Percentiles rank a stretch among this genome's conserved stretches.
Evolutionary conservation across 1,140 invertebrate species (phyloP).

Genomic region (Ganaspis sp.): DNA sequence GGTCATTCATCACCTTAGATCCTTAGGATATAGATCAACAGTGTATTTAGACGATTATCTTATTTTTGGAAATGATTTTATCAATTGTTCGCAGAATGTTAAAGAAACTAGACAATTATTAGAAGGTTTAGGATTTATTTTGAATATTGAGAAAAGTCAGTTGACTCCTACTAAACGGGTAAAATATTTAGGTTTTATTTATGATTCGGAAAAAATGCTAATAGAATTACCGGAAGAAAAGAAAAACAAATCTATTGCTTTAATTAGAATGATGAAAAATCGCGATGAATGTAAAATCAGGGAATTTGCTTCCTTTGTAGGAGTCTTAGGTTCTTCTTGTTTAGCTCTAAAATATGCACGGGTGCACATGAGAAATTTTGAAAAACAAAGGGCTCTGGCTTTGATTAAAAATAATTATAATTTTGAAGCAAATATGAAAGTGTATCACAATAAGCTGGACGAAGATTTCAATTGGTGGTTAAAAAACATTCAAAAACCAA

Average conservation of each 20-base stretch:
- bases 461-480: not conserved
- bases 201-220: conserved; percentile 45
- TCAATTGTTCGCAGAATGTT: conserved; percentile 33
- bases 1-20: not conserved
- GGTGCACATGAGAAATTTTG: conserved; percentile 51
- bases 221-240: conserved; percentile 46
- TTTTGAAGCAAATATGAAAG: conserved; percentile 33
- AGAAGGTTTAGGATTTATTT: conserved; percentile 48
- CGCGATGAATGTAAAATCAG: conserved; percentile 46
- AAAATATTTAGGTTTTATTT: conserved; percentile 54
- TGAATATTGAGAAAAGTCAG: conserved; percentile 53
- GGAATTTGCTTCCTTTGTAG: conserved; percentile 51
- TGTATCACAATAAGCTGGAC: not conserved
- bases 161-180: conserved; percentile 40
- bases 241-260: conserved; percentile 29
- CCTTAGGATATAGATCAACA: not conserved
- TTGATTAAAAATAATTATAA: conserved; percentile 33
- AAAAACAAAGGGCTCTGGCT: conserved; percentile 46
- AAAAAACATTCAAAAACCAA: not conserved
- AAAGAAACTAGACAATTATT: conserved; percentile 35
- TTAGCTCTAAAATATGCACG: conserved; percentile 51
- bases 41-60: not conserved
- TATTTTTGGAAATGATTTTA: conserved; percentile 32
- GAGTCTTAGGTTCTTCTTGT: conserved; percentile 48
- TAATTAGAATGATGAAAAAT: conserved; percentile 36